Evolutionary conservation across 2,113 vertebrate species (phyloP), one percentile per base, ranked within the genome.

Genomic region (Eolophus roseicapilla): DNA sequence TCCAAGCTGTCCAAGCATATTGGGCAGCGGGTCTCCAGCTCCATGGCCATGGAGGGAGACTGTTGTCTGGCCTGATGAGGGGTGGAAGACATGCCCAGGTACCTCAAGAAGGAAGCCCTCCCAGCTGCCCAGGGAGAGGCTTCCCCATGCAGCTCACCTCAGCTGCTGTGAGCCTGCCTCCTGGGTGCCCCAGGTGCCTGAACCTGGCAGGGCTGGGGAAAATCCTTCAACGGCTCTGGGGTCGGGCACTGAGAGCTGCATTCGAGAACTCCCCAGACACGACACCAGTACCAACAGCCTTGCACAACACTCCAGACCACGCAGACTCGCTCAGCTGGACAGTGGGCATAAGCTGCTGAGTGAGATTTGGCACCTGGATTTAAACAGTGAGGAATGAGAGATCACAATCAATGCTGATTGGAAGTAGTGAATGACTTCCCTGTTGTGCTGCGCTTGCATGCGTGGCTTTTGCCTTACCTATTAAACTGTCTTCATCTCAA

Each of bases 261-360:
- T 18, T 44, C 16, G 35, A 53, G 23, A 19, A 1, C 5, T 67
- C 23, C 33, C 18, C 10, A 52, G 33, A 50, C 50, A 68, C 6
- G 9, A 19, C 44, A 33, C 27, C 28, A 28, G 11, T 23, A 44
- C 15, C 23, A 68, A n/a, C 33, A 28, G 31, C 33, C n/a, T 25
- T 0, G 0, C 16, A 31, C 27, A 68, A 8, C 1, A 6, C 33
- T 52, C 62, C 33, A 68, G 7, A 24, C 6, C 6, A 33, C 10
- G 33, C 3, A 3, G 25, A 13, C 2, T n/a, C 6, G 5, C 12
- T 60, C 19, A 44, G 27, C 33, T 52, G 27, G 37, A 52, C 23
- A 24, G 14, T 46, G 50, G 31, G 12, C 52, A 11, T 10, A 17
- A 44, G 14, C 12, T 6, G 4, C 59, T 62, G 23, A 0, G n/a